A percentile compares a stretch with the other conserved stretches of the same genome.
Evolutionary conservation across 2,888 invertebrate species (phyloP).

Genomic region (Margaritifera margaritifera): DNA sequence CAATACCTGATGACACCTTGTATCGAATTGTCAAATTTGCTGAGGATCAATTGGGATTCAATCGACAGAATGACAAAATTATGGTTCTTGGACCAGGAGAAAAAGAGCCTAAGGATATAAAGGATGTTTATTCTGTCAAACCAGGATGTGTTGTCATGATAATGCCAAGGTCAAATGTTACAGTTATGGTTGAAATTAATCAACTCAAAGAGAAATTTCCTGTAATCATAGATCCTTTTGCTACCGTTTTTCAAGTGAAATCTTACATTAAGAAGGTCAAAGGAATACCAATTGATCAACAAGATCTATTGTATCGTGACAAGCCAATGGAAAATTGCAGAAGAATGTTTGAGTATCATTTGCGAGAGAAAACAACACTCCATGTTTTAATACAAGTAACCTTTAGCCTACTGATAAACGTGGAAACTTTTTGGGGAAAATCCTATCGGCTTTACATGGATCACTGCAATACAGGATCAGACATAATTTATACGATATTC

Average conservation of each 20-base stretch:
- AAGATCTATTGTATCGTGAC: conserved; percentile 56
- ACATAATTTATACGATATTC: conserved; percentile 52
- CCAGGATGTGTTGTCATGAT: conserved; percentile 58
- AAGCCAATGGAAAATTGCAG: conserved; percentile 51
- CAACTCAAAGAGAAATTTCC: conserved; percentile 54
- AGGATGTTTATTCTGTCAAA: conserved; percentile 38
- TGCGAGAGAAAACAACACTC: conserved; percentile 45
- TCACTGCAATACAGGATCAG: conserved; percentile 55
- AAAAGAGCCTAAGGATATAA: conserved; percentile 46
- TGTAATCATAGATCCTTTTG: conserved; percentile 48
- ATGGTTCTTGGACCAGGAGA: conserved; percentile 55
- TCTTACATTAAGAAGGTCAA: conserved; percentile 45
- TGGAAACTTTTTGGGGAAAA: conserved; percentile 67
- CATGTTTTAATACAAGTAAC: conserved; percentile 54
- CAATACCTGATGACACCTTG: conserved; percentile 47
- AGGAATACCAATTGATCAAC: conserved; percentile 55
- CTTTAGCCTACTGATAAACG: conserved; percentile 50
- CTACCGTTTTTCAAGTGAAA: conserved; percentile 57
- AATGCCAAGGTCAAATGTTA: conserved; percentile 43
- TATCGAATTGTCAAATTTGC: conserved; percentile 50
- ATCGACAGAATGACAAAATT: conserved; percentile 47
- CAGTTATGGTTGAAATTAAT: conserved; percentile 50
- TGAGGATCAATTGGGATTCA: conserved; percentile 45
- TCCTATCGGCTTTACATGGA: conserved; percentile 59
- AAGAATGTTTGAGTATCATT: conserved; percentile 52